Percentiles rank a stretch among this genome's conserved stretches.
phyloP scores from a whole-genome alignment of 2,888 invertebrate species.

The Trachelus tabidus region DNA sequence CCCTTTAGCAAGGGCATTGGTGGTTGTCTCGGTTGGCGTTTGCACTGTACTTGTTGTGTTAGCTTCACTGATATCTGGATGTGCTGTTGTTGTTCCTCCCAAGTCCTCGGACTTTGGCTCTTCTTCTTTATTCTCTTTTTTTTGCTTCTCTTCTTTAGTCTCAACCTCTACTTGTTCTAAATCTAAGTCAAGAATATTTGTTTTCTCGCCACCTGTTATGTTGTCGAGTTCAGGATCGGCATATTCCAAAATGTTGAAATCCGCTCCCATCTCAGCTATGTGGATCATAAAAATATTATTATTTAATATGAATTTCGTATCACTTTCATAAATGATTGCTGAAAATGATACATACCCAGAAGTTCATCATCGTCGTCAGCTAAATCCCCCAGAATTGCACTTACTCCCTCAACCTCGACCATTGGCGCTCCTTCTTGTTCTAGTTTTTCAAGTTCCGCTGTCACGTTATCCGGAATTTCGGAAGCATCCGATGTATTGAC shows the following conservation, averaged over 20 bases:
- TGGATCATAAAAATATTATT: constrained; percentile 9
- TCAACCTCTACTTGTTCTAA: constrained; percentile 81
- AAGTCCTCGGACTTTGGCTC: constrained; percentile 49
- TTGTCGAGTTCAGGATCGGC: constrained; percentile 93
- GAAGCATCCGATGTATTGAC: constrained; percentile 64
- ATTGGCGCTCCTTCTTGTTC: constrained; percentile 75
- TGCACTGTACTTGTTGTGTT: constrained; percentile 37
- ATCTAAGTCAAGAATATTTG: constrained; percentile 88
- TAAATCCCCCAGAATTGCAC: constrained; percentile 83
- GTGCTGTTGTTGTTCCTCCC: constrained; percentile 33
- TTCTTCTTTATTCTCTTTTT: constrained; percentile 58
- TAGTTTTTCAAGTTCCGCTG: constrained; percentile 76
- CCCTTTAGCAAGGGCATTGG: constrained; percentile 43
- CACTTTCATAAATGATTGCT: background rate
- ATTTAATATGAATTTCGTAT: background rate
- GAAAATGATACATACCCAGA: constrained; percentile 66
- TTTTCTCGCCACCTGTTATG: constrained; percentile 81
- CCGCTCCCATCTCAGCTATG: constrained; percentile 90
- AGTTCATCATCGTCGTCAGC: constrained; percentile 90
- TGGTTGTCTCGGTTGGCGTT: constrained; percentile 39
- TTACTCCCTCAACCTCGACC: constrained; percentile 75
- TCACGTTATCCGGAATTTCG: constrained; percentile 76
- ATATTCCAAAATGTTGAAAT: constrained; percentile 95
- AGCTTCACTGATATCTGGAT: constrained; percentile 42
- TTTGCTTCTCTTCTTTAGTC: constrained; percentile 72